Percentiles rank a stretch among this genome's conserved stretches.
Evolutionary conservation across 1,140 invertebrate genomes (phyloP).

Genomic region (Rhopalosiphum padi): DNA sequence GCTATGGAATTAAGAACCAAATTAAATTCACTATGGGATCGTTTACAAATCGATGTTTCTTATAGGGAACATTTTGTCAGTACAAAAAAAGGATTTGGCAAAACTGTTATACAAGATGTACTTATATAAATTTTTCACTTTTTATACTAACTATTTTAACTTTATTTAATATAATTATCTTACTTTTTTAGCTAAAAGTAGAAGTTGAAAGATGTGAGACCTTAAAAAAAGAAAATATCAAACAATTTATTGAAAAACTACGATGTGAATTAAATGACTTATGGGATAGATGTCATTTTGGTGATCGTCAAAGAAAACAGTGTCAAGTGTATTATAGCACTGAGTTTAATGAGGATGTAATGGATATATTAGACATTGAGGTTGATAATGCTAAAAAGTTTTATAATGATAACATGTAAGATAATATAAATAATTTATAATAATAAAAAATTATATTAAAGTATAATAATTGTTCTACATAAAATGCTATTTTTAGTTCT

Average conservation of each 20-base stretch:
- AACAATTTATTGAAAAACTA: slow-evolving; percentile 55
- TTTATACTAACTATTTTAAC: background rate
- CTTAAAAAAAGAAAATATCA: slow-evolving; percentile 58
- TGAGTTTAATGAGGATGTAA: slow-evolving; percentile 58
- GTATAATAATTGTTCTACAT: background rate
- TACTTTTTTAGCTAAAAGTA: slow-evolving; percentile 47
- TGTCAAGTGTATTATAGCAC: slow-evolving; percentile 49
- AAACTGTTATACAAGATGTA: slow-evolving; percentile 56
- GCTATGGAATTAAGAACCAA: slow-evolving; percentile 50
- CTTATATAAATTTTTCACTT: background rate
- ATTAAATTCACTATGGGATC: slow-evolving; percentile 56
- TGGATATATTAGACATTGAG: slow-evolving; percentile 58
- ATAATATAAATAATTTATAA: background rate
- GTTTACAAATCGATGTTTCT: slow-evolving; percentile 48
- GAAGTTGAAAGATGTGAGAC: slow-evolving; percentile 59
- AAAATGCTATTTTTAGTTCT: slow-evolving; percentile 42
- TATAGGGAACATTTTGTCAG: slow-evolving; percentile 57
- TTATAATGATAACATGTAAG: slow-evolving; percentile 59
- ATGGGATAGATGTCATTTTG: slow-evolving; percentile 58
- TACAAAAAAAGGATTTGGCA: slow-evolving; percentile 43
- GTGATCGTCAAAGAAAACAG: slow-evolving; percentile 45
- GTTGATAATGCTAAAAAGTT: slow-evolving; percentile 53
- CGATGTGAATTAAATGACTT: slow-evolving; percentile 56
- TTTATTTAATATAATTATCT: background rate
- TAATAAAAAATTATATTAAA: background rate